phyloP scores from a whole-genome alignment of 2,113 vertebrate genomes.

The Phylloscopus whistleri region DNA sequence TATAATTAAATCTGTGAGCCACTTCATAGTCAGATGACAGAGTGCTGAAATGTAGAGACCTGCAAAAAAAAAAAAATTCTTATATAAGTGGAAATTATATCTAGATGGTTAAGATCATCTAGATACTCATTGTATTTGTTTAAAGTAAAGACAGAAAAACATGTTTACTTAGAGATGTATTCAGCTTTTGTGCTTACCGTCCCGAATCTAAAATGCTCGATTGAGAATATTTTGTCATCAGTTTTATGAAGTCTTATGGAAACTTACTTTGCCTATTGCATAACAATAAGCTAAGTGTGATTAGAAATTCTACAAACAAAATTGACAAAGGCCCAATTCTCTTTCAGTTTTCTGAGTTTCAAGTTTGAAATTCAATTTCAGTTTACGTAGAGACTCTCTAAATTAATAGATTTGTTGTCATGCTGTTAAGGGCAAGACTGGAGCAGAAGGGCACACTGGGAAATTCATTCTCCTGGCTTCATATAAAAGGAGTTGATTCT shows the following conservation, averaged over 20 bases:
- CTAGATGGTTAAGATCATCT: background rate
- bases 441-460: background rate
- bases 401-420: background rate
- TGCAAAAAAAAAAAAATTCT: background rate
- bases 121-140: background rate
- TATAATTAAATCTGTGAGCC: background rate
- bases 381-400: background rate
- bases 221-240: background rate
- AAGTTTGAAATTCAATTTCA: background rate
- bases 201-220: background rate
- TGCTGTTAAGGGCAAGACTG: background rate
- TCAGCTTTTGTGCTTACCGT: background rate
- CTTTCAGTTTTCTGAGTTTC: background rate
- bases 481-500: background rate
- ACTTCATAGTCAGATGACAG: slow-evolving; percentile 13
- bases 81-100: background rate
- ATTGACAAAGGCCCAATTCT: background rate
- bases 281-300: background rate
- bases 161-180: background rate
- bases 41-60: background rate
- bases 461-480: slow-evolving; percentile 14
- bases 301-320: background rate
- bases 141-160: background rate
- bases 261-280: background rate
- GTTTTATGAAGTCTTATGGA: background rate